These are phyloP conservation scores for Amniataba percoides DNA, from an alignment of 2,797 vertebrate genomes.

Conservation along the genomic window DNA sequence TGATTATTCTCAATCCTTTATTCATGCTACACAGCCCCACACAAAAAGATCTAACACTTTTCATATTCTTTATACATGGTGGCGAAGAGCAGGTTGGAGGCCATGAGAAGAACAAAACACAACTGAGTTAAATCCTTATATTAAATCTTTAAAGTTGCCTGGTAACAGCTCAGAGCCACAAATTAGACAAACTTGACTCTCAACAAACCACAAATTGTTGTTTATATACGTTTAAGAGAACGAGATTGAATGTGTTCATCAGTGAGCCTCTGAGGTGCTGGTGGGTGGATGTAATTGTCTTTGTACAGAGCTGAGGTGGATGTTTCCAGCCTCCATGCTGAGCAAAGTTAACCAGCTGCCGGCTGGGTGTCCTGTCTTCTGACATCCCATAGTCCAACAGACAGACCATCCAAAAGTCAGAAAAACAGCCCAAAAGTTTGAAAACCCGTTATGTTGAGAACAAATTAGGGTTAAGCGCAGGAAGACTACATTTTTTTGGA, in stretches of 20 bases:
- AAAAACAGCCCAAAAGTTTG: too few species aligned
- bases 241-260: not conserved
- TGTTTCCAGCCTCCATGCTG: too few species aligned
- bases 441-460: too few species aligned
- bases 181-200: too few species aligned
- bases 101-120: not conserved
- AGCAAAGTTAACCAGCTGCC: too few species aligned
- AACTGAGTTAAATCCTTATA: not conserved
- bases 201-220: not conserved
- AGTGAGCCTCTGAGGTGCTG: not conserved
- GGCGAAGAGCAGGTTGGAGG: not conserved
- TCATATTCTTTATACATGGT: not conserved
- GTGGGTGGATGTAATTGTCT: not conserved
- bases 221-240: not conserved
- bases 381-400: too few species aligned
- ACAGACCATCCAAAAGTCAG: too few species aligned
- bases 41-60: not conserved
- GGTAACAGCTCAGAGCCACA: not conserved
- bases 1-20: not conserved
- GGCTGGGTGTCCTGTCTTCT: too few species aligned
- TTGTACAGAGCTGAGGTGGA: not conserved
- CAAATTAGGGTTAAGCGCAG: too few species aligned
- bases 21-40: not conserved
- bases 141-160: not conserved
- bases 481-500: too few species aligned